Evolutionary conservation across 2,797 vertebrate genomes (phyloP).

Genomic region (Helostoma temminkii): DNA sequence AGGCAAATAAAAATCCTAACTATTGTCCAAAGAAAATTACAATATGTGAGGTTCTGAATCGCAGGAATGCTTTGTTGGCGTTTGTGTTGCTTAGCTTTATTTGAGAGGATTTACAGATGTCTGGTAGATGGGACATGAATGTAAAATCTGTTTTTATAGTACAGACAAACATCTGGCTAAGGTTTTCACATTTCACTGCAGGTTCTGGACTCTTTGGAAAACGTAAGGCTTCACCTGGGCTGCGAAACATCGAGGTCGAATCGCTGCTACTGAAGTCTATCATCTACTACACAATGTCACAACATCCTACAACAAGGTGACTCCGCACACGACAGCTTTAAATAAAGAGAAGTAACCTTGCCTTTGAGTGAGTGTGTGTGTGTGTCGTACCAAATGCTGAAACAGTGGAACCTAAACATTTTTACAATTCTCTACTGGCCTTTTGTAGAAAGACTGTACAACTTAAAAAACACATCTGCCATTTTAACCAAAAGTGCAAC

Average conservation of each 20-base stretch:
- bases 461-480: conserved; percentile 6
- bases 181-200: conserved; percentile 17
- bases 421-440: conserved; percentile 52
- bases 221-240: not conserved
- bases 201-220: conserved; percentile 16
- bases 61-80: conserved; percentile 26
- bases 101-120: conserved; percentile 36
- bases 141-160: not conserved
- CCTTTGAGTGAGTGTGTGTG: not conserved
- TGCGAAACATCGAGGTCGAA: conserved; percentile 13
- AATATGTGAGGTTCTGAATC: conserved; percentile 11
- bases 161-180: not conserved
- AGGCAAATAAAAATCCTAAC: conserved; percentile 63
- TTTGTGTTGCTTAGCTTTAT: conserved; percentile 16
- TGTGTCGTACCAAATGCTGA: conserved; percentile 5
- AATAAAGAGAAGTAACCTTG: conserved; percentile 13
- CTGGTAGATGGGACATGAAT: conserved; percentile 3
- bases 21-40: conserved; percentile 35
- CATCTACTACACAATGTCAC: conserved; percentile 40
- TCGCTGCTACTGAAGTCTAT: conserved; percentile 17
- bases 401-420: conserved; percentile 4
- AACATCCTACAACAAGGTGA: conserved; percentile 11
- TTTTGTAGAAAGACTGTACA: conserved; percentile 19
- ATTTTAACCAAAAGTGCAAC: conserved; percentile 31
- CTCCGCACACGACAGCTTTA: not conserved